Base-by-base conservation (phyloP, 53 echinoderm and acorn worm genomes). In the Henricia sp. region DNA sequence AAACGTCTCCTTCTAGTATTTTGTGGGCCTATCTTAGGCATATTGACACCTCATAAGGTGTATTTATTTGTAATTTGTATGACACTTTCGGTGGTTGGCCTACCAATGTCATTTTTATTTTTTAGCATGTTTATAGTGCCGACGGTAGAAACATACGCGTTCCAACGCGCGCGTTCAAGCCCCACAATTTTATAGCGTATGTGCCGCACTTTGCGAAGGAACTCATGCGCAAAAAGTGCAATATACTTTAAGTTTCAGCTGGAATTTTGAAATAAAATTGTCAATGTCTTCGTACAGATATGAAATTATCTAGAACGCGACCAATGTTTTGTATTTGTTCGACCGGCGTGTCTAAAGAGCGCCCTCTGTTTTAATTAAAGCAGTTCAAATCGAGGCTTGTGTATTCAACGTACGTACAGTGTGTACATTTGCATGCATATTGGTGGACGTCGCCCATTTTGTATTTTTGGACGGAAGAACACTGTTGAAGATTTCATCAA, bases 381-480 rank as follows among this genome's bases (percentile, higher is more conserved):
- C 60, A 32, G 11, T 77, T 62, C 41, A 77, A 77, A 77, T 77
- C 77, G 77, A 77, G 77, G 77, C 77, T n/a, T 77, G 8, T 27
- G 40, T 3, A 53, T 23, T 20, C 35, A 19, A 71, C 52, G 51
- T 71, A 71, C 32, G 16, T n/a, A 41, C 43, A 14, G 42, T 3
- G 6, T 23, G 25, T 42, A 21, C 1, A 24, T 0, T 58, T 50
- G 23, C 25, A 37, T 71, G 27, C 10, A 46, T 44, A 44, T 13
- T 27, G 48, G 43, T 48, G n/a, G 80, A 80, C 64, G 80, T 80
- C 80, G 80, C 80, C 80, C 80, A 80, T 80, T 80, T 80, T 62
- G 62, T 11, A 72, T 72, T 51, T 20, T 46, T 44, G 70, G 0
- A 10, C 30, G 32, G 33, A 35, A 8, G 10, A 3, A 1, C 19